Evolutionary conservation across 2,797 vertebrate species (phyloP).

Genomic region (Cyclura pinguis): DNA sequence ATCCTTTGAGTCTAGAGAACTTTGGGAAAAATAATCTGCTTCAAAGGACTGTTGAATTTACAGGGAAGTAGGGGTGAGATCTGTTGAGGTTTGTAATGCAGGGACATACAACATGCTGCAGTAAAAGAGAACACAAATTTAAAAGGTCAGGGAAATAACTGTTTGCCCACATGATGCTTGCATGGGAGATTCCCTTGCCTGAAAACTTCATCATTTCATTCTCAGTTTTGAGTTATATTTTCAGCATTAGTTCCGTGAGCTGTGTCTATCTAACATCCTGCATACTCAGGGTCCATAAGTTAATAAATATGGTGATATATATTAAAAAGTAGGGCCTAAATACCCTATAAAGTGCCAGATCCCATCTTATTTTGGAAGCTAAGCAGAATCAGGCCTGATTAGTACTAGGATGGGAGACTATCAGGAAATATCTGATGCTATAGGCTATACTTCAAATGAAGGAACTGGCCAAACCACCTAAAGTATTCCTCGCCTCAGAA

Average conservation of each 20-base stretch:
- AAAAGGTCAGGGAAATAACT: not conserved
- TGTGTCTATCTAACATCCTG: not conserved
- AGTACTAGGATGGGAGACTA: too few species aligned
- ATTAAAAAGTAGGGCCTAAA: too few species aligned
- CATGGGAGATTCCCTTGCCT: not conserved
- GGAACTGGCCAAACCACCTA: too few species aligned
- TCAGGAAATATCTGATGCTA: too few species aligned
- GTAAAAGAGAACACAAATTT: not conserved
- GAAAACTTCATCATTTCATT: not conserved
- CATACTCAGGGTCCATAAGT: not conserved
- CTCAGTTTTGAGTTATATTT: not conserved
- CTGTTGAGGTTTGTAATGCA: not conserved
- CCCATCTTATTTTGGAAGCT: too few species aligned
- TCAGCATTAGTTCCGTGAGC: not conserved
- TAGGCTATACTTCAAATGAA: too few species aligned
- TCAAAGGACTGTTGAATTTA: not conserved
- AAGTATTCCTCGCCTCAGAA: too few species aligned
- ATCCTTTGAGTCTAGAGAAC: not conserved
- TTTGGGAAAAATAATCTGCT: conserved; percentile 18
- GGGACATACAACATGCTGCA: not conserved
- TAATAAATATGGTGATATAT: not conserved
- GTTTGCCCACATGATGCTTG: not conserved
- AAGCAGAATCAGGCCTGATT: too few species aligned
- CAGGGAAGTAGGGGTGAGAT: not conserved
- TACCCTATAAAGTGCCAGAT: too few species aligned